Evolutionary conservation across 2,888 invertebrate genomes (phyloP).

Genomic region (Escarpia spicata): DNA sequence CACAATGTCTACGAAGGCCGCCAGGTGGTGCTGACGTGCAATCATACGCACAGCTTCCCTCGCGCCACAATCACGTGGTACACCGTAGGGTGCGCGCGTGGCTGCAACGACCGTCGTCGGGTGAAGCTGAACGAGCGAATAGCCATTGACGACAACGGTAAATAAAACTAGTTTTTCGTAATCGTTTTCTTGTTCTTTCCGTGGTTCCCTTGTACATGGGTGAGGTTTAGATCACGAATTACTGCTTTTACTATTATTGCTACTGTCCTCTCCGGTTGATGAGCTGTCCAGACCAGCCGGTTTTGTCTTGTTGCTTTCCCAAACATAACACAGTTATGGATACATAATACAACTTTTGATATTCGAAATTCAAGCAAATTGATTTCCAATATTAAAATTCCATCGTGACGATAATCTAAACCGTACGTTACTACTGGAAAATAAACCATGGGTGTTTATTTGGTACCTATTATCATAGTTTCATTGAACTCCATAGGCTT

Average conservation of each 20-base stretch:
- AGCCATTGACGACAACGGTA: conserved; percentile 5
- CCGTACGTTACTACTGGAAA: neutral
- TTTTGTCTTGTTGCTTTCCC: no score
- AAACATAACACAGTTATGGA: no score
- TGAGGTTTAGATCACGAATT: no score
- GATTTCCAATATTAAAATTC: no score
- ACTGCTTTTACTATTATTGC: no score
- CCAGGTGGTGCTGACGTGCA: neutral
- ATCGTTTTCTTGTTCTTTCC: neutral
- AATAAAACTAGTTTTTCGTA: neutral
- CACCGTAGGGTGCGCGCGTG: neutral
- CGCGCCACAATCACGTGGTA: neutral
- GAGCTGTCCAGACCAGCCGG: no score
- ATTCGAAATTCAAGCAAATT: no score
- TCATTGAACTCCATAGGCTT: neutral
- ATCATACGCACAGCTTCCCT: neutral
- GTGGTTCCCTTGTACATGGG: neutral
- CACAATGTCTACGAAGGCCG: neutral
- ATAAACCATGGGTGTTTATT: neutral
- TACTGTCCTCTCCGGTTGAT: no score
- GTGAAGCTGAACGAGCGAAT: neutral
- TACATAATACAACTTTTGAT: no score
- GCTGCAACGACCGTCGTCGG: neutral
- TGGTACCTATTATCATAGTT: neutral
- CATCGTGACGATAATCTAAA: neutral